phyloP scores from a whole-genome alignment of 2,113 vertebrate species.

The Channa maculata region DNA sequence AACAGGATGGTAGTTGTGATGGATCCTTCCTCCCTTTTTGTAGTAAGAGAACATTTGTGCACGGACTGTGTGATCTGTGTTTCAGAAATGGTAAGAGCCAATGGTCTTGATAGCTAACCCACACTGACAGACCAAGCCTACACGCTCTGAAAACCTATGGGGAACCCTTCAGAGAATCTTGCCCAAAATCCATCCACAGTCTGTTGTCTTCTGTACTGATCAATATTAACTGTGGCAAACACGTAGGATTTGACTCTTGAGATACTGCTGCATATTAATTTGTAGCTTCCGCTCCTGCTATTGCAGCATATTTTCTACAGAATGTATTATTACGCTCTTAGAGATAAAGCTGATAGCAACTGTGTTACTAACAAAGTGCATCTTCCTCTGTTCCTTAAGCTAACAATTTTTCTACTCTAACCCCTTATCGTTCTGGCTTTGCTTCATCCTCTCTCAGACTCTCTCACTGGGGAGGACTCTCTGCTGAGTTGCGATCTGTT shows the following conservation, averaged over 20 bases:
- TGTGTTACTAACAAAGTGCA: slow-evolving; percentile 32
- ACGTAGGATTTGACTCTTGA: neutral
- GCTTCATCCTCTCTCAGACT: slow-evolving; percentile 84
- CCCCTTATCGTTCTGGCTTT: slow-evolving; percentile 47
- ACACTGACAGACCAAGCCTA: too few relatives aligned
- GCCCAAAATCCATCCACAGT: neutral
- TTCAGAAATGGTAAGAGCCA: too few relatives aligned
- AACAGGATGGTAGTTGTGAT: too few relatives aligned
- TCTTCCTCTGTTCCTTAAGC: slow-evolving; percentile 22
- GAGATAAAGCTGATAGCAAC: neutral
- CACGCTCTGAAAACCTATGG: too few relatives aligned
- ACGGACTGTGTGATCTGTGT: too few relatives aligned
- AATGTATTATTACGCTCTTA: neutral
- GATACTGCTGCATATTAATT: too few relatives aligned
- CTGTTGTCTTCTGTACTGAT: neutral
- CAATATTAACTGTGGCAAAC: neutral
- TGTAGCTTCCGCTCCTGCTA: neutral
- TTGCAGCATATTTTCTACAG: neutral
- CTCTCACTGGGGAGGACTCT: slow-evolving; percentile 91
- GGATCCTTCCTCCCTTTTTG: too few relatives aligned
- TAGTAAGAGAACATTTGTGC: too few relatives aligned
- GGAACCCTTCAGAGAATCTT: neutral
- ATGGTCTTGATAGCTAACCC: too few relatives aligned
- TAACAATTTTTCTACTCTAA: slow-evolving; percentile 34
- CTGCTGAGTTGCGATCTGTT: slow-evolving; percentile 93